phyloP scores from a whole-genome alignment of 1,140 invertebrate species.

The Lerema accius region DNA sequence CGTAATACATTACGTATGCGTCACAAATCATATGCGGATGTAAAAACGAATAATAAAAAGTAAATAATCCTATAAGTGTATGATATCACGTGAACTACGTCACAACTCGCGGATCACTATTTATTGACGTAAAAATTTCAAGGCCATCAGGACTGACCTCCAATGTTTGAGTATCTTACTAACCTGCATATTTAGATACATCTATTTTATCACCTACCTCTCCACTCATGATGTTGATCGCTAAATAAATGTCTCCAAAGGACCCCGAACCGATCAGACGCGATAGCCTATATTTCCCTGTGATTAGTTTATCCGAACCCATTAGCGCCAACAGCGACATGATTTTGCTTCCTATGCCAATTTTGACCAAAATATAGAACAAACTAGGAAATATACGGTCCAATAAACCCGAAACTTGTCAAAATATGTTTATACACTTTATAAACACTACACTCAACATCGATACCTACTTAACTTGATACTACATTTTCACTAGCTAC shows the following conservation, averaged over 20 bases:
- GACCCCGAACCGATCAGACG: conserved; percentile 98
- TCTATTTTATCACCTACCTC: conserved; percentile 85
- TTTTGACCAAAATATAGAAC: not conserved
- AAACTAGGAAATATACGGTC: not conserved
- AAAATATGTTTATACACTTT: not conserved
- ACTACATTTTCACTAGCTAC: too few relatives aligned
- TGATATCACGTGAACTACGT: not conserved
- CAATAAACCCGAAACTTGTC: not conserved
- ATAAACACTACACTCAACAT: not conserved
- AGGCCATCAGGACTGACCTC: not conserved
- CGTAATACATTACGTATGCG: too few relatives aligned
- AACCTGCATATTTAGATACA: not conserved
- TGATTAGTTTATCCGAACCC: conserved; percentile 82
- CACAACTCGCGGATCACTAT: conserved; percentile 4
- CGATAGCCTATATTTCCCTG: conserved; percentile 96
- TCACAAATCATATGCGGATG: too few relatives aligned
- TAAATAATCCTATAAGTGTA: not conserved
- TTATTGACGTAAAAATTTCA: conserved; percentile 20
- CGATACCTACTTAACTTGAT: not conserved
- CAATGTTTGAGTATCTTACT: not conserved
- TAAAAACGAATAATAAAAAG: not conserved
- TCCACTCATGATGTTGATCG: conserved; percentile 97
- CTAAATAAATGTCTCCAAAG: conserved; percentile 99
- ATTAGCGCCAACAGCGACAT: conserved; percentile 45
- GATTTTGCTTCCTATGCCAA: conserved; percentile 37